Percentiles rank a stretch among this genome's conserved stretches.
phyloP scores from a whole-genome alignment of 2,113 vertebrate species.

The Xenopus laevis region DNA sequence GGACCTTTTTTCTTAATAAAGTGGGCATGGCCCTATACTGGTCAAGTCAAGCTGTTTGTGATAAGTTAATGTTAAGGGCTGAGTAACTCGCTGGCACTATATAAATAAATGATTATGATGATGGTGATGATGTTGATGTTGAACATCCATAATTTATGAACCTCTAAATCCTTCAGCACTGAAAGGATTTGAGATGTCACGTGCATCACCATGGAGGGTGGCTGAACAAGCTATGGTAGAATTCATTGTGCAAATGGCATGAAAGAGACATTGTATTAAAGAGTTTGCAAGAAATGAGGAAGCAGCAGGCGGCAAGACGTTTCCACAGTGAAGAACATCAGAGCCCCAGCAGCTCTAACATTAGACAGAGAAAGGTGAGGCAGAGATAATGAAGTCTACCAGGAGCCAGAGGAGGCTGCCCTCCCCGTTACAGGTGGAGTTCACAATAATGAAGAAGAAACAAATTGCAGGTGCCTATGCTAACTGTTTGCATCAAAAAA shows the following conservation, averaged over 20 bases:
- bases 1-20: neutral
- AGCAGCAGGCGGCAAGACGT: slow-evolving; percentile 28
- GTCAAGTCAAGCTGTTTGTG: neutral
- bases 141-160: too few species aligned
- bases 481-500: slow-evolving; percentile 30
- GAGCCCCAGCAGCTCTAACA: slow-evolving; percentile 22
- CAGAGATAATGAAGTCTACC: slow-evolving; percentile 33
- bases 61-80: too few species aligned
- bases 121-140: too few species aligned
- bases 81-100: too few species aligned
- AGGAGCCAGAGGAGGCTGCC: slow-evolving; percentile 20
- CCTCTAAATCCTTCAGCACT: neutral
- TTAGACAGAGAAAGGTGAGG: slow-evolving; percentile 26
- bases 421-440: slow-evolving; percentile 30
- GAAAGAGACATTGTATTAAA: neutral
- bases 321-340: neutral
- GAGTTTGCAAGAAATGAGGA: neutral
- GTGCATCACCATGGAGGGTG: neutral
- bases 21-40: neutral
- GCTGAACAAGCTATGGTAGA: neutral
- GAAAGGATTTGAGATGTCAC: slow-evolving; percentile 14
- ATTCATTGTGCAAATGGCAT: neutral
- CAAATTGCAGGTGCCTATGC: slow-evolving; percentile 15
- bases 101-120: too few species aligned
- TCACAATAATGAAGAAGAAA: slow-evolving; percentile 31